Evolutionary conservation across 92 coral and sea anemone species (phyloP), one percentile per base, ranked within the genome.

Genomic region (Scolanthus callimorphus): DNA sequence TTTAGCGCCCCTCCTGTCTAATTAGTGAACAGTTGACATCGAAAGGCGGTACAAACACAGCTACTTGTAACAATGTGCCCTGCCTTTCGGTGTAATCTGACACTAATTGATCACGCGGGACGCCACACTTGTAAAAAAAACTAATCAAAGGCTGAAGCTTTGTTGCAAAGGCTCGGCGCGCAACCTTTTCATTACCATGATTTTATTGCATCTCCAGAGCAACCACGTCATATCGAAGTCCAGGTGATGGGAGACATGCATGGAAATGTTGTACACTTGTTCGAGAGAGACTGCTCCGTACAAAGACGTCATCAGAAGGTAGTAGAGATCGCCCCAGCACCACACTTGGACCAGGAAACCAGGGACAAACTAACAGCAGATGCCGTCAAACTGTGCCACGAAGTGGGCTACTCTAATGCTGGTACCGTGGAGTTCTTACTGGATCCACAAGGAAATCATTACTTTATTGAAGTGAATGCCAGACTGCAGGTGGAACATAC

Each of bases 401-500:
- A 73, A 11, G 95, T 92, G 39, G 94, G 98, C 49, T 92, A 92
- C 62, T 78, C 89, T 45, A 92, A 92, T 81, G 98, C 98, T 3
- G 98, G 98, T 24, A 92, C 98, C 0, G 98, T 92, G 0, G 98
- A 92, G 87, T 92, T 92, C 63, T 31, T 92, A 72, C 47, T 92
- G 29, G 98, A 92, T 48, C 81, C 61, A 24, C 64, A 83, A 26
- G 98, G 96, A 13, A 77, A 88, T 30, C 95, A 88, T 62, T 92
- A 72, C 61, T 92, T 92, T 39, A 92, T 92, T 55, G 98, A 92
- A 50, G 98, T 92, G 63, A 92, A 92, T 70, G 98, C 98, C 20
- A 74, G 98, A 25, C 81, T 92, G 27, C 98, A 92, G 55, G 98
- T 92, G 37, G 98, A 92, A 58, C 98, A 92, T 67, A 92, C 98